Evolutionary conservation across 2,797 vertebrate genomes (phyloP).

Genomic region (Phrynocephalus forsythii): DNA sequence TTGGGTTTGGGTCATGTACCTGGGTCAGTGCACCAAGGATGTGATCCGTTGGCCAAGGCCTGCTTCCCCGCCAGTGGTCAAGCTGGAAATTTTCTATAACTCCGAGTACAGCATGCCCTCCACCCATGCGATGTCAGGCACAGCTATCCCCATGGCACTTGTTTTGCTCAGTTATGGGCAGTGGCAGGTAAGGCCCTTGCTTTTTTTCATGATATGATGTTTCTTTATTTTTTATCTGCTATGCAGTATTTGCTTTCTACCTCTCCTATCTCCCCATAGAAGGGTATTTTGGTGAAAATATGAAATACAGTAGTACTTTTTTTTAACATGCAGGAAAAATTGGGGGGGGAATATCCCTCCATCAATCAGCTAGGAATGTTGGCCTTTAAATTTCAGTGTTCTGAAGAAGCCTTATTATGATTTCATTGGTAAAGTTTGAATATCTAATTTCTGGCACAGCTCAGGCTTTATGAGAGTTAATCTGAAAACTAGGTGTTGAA

Average conservation of each 20-base stretch:
- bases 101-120: slow-evolving; percentile 99
- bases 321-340: background rate
- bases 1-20: slow-evolving; percentile 98
- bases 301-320: too few relatives aligned
- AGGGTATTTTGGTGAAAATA: background rate
- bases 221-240: background rate
- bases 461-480: slow-evolving; percentile 16
- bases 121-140: slow-evolving; percentile 98
- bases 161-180: slow-evolving; percentile 89
- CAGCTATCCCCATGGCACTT: slow-evolving; percentile 91
- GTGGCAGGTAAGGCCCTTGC: slow-evolving; percentile 86
- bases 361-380: background rate
- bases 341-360: background rate
- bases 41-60: slow-evolving; percentile 91
- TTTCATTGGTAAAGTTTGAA: slow-evolving; percentile 5
- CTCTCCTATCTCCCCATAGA: too few relatives aligned
- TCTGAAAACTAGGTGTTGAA: slow-evolving; percentile 11
- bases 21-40: slow-evolving; percentile 98
- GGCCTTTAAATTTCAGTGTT: background rate
- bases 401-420: background rate
- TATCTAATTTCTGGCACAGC: background rate
- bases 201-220: background rate
- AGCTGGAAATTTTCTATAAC: slow-evolving; percentile 97
- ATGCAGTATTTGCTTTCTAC: too few relatives aligned
- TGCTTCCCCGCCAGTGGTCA: slow-evolving; percentile 93